Conservation (phyloP, 2,113 vertebrate genomes). For the Corythornis vintsioides region DNA sequence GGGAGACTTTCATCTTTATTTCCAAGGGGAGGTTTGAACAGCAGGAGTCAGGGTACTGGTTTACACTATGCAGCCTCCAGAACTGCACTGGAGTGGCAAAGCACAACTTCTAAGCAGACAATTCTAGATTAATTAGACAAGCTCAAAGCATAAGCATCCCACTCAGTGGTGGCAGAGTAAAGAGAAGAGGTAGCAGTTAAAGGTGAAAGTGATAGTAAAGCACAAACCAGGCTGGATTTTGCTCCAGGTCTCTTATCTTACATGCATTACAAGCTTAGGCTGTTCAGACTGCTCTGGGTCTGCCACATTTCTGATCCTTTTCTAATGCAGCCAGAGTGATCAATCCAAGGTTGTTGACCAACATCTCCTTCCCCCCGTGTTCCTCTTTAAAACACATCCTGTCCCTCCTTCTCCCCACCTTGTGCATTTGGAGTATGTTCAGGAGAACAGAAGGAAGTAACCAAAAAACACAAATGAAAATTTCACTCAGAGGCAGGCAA, state of each 20-base stretch:
- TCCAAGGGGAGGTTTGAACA: background rate
- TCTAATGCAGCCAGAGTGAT: background rate
- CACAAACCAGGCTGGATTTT: background rate
- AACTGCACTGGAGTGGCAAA: background rate
- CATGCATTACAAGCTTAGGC: background rate
- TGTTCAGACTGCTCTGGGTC: background rate
- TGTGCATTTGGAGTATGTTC: background rate
- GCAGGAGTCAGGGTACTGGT: background rate
- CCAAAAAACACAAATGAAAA: background rate
- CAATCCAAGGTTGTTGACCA: fast-evolving
- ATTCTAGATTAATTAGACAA: background rate
- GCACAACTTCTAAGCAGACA: background rate
- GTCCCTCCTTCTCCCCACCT: background rate
- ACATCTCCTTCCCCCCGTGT: fast-evolving
- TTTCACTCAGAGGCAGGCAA: background rate
- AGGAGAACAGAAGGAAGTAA: background rate
- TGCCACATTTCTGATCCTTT: background rate
- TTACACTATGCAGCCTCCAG: background rate
- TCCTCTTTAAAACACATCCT: background rate
- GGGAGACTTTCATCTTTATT: background rate
- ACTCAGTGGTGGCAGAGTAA: background rate
- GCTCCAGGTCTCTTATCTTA: background rate
- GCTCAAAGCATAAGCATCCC: background rate
- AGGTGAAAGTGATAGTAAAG: background rate
- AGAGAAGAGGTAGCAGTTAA: background rate